Conservation (phyloP, 2,888 invertebrate genomes). For the Seira ritae region DNA sequence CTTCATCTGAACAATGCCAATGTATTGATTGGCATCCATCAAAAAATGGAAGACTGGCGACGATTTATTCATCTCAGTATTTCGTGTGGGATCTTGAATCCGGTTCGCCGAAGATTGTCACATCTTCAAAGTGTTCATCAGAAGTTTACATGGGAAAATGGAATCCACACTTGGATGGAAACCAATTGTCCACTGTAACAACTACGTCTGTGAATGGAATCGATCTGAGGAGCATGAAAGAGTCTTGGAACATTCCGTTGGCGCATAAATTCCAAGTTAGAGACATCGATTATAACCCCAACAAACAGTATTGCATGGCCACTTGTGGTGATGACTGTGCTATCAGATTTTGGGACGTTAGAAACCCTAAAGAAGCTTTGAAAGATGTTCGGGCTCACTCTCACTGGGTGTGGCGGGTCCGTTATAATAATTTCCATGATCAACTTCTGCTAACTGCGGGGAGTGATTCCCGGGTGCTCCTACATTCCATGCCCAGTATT, state of each 20-base stretch:
- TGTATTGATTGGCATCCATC: slow-evolving; percentile 92
- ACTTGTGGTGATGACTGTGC: slow-evolving; percentile 97
- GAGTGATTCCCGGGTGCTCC: slow-evolving; percentile 93
- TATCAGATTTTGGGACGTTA: slow-evolving; percentile 96
- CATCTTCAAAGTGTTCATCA: background rate
- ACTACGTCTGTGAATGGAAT: slow-evolving; percentile 91
- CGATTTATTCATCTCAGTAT: slow-evolving; percentile 87
- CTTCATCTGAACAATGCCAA: slow-evolving; percentile 77
- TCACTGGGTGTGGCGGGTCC: slow-evolving; percentile 96
- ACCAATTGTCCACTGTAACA: slow-evolving; percentile 90
- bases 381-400: slow-evolving; percentile 89
- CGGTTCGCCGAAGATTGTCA: slow-evolving; percentile 73
- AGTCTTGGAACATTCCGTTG: slow-evolving; percentile 89
- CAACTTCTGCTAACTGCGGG: slow-evolving; percentile 95
- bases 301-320: slow-evolving; percentile 94
- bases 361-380: slow-evolving; percentile 87
- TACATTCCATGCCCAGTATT: slow-evolving; percentile 91
- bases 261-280: slow-evolving; percentile 83
- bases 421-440: slow-evolving; percentile 98
- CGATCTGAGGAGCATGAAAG: slow-evolving; percentile 86
- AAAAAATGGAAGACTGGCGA: slow-evolving; percentile 83
- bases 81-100: slow-evolving; percentile 85
- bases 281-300: slow-evolving; percentile 98
- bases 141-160: slow-evolving; percentile 83
- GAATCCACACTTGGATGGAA: slow-evolving; percentile 95